Percentiles rank a stretch among this genome's conserved stretches.
These are phyloP conservation scores for Lampropteryx suffumata DNA, from an alignment of 2,888 invertebrate species.

Conservation along the genomic window DNA sequence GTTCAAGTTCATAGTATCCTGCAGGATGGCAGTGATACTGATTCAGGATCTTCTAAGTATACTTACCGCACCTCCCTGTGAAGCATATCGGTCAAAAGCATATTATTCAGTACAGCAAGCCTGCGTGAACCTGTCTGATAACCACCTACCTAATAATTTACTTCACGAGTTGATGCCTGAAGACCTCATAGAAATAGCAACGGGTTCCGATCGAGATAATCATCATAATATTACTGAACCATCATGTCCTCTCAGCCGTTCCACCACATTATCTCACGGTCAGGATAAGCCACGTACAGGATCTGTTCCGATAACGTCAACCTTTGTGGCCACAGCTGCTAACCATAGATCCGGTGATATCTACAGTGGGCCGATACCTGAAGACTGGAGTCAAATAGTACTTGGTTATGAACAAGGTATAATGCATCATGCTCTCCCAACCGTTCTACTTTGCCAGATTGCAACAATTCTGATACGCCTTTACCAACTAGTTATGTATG, in stretches of 20 bases:
- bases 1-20: slow-evolving; percentile 1
- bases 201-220: background rate
- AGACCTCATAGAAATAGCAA: background rate
- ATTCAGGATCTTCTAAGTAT: background rate
- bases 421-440: background rate
- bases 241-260: background rate
- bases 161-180: too few species aligned
- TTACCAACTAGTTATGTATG: background rate
- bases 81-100: too few species aligned
- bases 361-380: background rate
- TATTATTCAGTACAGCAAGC: too few species aligned
- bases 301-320: too few species aligned
- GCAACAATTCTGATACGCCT: slow-evolving; percentile 1
- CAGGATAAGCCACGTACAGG: too few species aligned
- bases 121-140: too few species aligned
- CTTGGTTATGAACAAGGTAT: background rate
- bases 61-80: too few species aligned
- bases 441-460: slow-evolving; percentile 1
- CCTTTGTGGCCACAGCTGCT: too few species aligned
- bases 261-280: background rate
- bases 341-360: background rate
- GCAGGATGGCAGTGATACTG: slow-evolving; percentile 4
- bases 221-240: too few species aligned
- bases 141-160: too few species aligned
- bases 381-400: background rate